Conservation (phyloP, 1,140 invertebrate genomes). For the Sarcophaga bullata region DNA sequence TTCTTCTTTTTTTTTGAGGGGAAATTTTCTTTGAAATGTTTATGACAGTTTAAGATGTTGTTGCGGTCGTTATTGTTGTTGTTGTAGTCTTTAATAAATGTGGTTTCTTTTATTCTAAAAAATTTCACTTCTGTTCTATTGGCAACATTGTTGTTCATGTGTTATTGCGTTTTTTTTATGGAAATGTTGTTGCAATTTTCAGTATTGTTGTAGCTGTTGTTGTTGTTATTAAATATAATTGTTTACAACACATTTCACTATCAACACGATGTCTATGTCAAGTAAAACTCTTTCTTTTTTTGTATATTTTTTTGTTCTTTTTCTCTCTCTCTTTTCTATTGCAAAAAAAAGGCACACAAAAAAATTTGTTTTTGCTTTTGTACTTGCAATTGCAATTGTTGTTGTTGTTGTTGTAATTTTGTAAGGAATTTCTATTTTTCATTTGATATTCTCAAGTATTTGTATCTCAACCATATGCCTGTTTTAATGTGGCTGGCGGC, state of each 20-base stretch:
- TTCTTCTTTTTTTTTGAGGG: too few relatives aligned
- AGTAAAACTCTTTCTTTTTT: constrained; percentile 32
- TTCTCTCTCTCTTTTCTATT: not conserved
- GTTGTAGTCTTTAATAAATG: not conserved
- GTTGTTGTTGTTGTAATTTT: not conserved
- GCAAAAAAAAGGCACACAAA: too few relatives aligned
- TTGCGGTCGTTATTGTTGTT: constrained; percentile 9
- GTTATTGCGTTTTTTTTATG: too few relatives aligned
- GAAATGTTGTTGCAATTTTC: constrained; percentile 35
- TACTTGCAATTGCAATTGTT: not conserved
- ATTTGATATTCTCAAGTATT: too few relatives aligned
- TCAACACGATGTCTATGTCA: constrained; percentile 38
- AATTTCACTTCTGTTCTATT: not conserved
- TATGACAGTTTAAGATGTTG: constrained; percentile 26
- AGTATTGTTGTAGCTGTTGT: constrained; percentile 33
- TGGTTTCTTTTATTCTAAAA: not conserved
- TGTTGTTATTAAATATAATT: constrained; percentile 32
- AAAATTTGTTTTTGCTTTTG: too few relatives aligned
- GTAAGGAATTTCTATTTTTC: too few relatives aligned
- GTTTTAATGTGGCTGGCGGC: too few relatives aligned
- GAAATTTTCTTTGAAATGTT: not conserved
- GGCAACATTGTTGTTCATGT: too few relatives aligned
- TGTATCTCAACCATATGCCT: too few relatives aligned
- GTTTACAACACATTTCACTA: constrained; percentile 41
- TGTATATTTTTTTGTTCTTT: not conserved